Evolutionary conservation across 2,113 vertebrate genomes (phyloP).

Genomic region (Cebus imitator): DNA sequence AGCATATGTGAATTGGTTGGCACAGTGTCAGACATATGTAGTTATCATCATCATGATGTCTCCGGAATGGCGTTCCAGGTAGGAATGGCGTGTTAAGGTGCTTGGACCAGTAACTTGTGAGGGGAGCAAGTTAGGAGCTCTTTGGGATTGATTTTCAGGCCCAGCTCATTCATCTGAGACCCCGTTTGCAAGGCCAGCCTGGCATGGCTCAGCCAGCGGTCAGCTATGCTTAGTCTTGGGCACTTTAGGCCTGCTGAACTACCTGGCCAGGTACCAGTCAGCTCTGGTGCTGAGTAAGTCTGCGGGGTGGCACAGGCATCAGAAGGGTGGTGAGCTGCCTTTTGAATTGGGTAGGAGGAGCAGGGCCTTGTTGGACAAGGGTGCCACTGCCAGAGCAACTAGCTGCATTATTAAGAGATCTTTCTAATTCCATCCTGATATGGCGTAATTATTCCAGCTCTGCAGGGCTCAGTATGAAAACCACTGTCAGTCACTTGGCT

Average conservation of each 20-base stretch:
- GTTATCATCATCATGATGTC: neutral
- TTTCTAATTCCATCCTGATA: neutral
- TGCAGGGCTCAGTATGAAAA: constrained; percentile 47
- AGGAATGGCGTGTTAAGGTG: neutral
- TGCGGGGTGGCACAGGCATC: neutral
- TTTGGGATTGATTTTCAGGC: neutral
- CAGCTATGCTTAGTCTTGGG: rapidly evolving
- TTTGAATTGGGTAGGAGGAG: neutral
- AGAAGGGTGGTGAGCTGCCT: neutral
- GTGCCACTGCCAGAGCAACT: neutral
- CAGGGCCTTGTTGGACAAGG: neutral
- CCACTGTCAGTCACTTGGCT: constrained; percentile 28
- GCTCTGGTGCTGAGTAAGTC: neutral
- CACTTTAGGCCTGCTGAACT: neutral
- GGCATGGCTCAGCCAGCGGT: neutral
- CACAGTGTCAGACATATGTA: neutral
- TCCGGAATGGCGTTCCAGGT: neutral
- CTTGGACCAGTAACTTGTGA: neutral
- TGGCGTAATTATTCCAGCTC: neutral
- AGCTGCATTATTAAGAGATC: neutral
- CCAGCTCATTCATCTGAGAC: neutral
- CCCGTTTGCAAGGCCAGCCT: neutral
- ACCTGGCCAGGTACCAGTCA: neutral
- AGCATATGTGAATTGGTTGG: neutral
- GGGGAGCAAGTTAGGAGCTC: neutral